Conservation (phyloP, 2,113 vertebrate genomes). For the Pterocles gutturalis region DNA sequence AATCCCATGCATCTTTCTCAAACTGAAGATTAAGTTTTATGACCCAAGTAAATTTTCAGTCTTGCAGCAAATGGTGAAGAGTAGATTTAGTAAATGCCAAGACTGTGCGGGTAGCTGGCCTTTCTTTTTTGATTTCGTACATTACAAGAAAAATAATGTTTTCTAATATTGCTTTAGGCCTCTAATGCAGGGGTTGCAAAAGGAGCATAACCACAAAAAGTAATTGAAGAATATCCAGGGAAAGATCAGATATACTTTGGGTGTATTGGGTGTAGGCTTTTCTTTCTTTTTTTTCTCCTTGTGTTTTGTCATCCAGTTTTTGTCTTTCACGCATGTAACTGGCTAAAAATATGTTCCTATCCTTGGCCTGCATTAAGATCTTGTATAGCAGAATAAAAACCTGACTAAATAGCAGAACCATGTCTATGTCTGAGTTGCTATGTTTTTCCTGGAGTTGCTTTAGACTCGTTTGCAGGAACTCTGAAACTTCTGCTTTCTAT, state of each 20-base stretch:
- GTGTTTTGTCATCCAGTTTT: background rate
- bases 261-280: background rate
- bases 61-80: slow-evolving; percentile 19
- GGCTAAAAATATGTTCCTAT: slow-evolving; percentile 8
- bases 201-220: background rate
- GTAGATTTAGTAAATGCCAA: slow-evolving; percentile 73
- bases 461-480: background rate
- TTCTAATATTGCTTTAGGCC: slow-evolving; percentile 20
- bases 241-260: background rate
- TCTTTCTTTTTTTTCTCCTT: slow-evolving; percentile 1
- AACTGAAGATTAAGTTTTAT: slow-evolving; percentile 13
- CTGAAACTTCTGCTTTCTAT: background rate
- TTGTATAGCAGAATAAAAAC: slow-evolving; percentile 4
- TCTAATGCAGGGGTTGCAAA: background rate
- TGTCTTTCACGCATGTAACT: slow-evolving; percentile 6
- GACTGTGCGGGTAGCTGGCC: slow-evolving; percentile 56
- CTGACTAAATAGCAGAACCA: background rate
- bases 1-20: background rate
- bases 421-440: background rate
- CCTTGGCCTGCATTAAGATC: background rate
- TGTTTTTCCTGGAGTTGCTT: background rate
- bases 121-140: slow-evolving; percentile 58
- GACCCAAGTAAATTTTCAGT: slow-evolving; percentile 48
- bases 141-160: background rate
- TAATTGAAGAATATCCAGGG: background rate